Conservation (phyloP, 2,113 vertebrate species). For the Sterna hirundo region DNA sequence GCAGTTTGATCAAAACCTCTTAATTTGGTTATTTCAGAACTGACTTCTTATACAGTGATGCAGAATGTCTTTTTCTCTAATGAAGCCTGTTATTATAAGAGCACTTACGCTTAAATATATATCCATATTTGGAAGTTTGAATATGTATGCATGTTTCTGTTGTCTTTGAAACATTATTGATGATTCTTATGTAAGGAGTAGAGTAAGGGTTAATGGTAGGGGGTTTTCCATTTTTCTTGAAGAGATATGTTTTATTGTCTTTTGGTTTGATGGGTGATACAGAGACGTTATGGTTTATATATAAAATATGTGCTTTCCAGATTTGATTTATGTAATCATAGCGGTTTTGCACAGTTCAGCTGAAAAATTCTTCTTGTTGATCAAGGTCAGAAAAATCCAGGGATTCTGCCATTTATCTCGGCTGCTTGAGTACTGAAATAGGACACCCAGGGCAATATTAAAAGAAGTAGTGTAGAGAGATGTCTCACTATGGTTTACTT, state of each 20-base stretch:
- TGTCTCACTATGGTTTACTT: background rate
- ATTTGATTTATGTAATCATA: conserved; percentile 58
- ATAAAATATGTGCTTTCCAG: conserved; percentile 43
- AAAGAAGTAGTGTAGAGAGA: background rate
- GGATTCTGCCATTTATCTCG: conserved; percentile 50
- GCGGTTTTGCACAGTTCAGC: conserved; percentile 68
- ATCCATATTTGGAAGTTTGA: background rate
- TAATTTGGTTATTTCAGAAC: background rate
- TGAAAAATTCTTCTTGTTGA: conserved; percentile 66
- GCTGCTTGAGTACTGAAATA: background rate
- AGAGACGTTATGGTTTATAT: conserved; percentile 6
- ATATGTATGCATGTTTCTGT: background rate
- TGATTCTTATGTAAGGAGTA: background rate
- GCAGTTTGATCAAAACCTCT: background rate
- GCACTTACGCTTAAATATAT: background rate
- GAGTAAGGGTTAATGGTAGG: conserved; percentile 7
- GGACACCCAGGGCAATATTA: background rate
- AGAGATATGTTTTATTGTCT: conserved; percentile 1
- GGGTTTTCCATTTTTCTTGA: background rate
- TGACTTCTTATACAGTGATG: background rate
- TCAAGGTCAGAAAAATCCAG: conserved; percentile 61
- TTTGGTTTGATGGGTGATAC: background rate
- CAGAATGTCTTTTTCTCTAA: background rate
- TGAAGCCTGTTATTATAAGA: background rate
- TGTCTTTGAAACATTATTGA: background rate